Evolutionary conservation across 1,140 invertebrate genomes (phyloP).

Genomic region (Vanessa atalanta): DNA sequence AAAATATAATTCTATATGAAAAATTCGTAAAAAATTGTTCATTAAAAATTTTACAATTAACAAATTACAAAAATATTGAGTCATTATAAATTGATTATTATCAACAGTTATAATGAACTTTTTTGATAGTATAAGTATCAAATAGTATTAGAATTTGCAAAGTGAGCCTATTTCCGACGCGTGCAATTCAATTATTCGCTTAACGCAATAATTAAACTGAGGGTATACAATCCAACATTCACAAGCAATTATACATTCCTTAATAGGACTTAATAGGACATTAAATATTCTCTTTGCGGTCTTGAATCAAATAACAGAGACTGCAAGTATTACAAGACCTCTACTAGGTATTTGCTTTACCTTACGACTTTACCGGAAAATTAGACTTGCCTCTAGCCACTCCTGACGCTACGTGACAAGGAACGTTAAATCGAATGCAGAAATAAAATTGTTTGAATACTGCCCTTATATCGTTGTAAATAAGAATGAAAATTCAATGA

Average conservation of each 20-base stretch:
- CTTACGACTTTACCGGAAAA: constrained; percentile 4
- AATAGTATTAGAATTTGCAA: too few species aligned
- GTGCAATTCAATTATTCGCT: too few species aligned
- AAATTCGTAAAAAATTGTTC: too few species aligned
- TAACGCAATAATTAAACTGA: too few species aligned
- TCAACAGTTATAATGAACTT: too few species aligned
- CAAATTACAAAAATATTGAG: too few species aligned
- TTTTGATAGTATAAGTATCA: too few species aligned
- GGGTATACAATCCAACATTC: not conserved
- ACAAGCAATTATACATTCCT: not conserved
- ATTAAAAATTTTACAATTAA: too few species aligned
- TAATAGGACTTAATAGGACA: not conserved
- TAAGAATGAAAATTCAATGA: not conserved
- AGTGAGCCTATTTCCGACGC: too few species aligned
- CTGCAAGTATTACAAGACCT: not conserved
- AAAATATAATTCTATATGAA: too few species aligned
- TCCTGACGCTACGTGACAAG: not conserved
- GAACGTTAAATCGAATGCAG: not conserved
- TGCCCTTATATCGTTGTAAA: not conserved
- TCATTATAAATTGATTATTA: too few species aligned
- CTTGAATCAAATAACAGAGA: not conserved
- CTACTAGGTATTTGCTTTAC: constrained; percentile 2
- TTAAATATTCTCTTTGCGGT: not conserved
- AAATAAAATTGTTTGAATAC: not conserved
- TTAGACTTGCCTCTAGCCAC: not conserved